Evolutionary conservation across 2,797 vertebrate species (phyloP).

Genomic region (Pipistrellus kuhlii): DNA sequence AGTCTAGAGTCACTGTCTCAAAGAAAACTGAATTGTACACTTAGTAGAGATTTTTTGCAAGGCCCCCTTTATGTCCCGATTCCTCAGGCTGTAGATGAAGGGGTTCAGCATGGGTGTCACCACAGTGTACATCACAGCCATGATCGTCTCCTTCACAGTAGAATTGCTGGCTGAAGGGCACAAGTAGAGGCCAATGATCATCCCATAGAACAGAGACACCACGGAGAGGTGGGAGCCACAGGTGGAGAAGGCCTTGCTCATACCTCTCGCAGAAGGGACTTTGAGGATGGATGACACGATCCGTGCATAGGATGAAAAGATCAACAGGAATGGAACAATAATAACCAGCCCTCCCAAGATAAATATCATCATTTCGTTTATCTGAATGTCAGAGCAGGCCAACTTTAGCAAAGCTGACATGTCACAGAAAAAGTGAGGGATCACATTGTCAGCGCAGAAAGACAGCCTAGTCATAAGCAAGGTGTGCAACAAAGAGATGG

Average conservation of each 20-base stretch:
- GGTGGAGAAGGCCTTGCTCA: constrained; percentile 66
- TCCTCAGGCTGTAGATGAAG: constrained; percentile 79
- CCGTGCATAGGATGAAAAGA: constrained; percentile 60
- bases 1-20: constrained; percentile 37
- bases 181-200: constrained; percentile 73
- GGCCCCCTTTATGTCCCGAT: constrained; percentile 69
- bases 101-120: constrained; percentile 78
- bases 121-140: constrained; percentile 74
- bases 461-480: constrained; percentile 51
- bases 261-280: constrained; percentile 21
- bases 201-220: constrained; percentile 74
- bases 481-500: constrained; percentile 67
- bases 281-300: constrained; percentile 69
- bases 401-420: constrained; percentile 72
- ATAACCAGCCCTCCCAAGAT: constrained; percentile 54
- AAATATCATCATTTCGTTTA: constrained; percentile 58
- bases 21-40: neutral
- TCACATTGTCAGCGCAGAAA: constrained; percentile 64
- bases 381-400: constrained; percentile 60
- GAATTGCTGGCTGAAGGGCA: constrained; percentile 60
- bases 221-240: constrained; percentile 72
- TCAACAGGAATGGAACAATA: constrained; percentile 70
- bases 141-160: constrained; percentile 52
- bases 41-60: constrained; percentile 25
- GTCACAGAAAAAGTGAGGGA: constrained; percentile 80